Percentiles rank a stretch among this genome's conserved stretches.
Conservation (phyloP, 92 coral and sea anemone genomes). For the Phenganax stokvisi region DNA sequence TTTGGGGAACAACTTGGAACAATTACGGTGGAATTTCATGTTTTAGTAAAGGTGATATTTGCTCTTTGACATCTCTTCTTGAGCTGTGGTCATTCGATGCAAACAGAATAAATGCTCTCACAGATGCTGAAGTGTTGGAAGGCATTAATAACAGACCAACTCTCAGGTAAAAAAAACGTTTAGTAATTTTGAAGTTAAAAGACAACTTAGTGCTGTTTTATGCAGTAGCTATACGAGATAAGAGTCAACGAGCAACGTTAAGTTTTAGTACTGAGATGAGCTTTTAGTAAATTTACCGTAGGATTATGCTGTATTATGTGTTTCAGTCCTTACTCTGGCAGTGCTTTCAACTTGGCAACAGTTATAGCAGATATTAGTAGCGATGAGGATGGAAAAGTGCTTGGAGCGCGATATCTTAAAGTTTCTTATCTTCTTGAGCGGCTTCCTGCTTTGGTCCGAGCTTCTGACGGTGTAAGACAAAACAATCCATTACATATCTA, state of each 20-base stretch:
- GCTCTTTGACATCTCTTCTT: constrained; percentile 56
- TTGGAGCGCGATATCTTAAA: constrained; percentile 28
- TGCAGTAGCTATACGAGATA: background rate
- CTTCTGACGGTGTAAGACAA: constrained; percentile 4
- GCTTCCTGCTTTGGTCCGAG: constrained; percentile 10
- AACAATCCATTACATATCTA: too few species aligned
- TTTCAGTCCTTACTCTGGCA: constrained; percentile 42
- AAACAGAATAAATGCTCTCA: constrained; percentile 51
- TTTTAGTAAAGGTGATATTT: constrained; percentile 65
- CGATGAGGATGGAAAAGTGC: constrained; percentile 32
- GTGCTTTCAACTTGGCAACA: constrained; percentile 41
- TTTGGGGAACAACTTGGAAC: background rate
- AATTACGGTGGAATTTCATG: background rate
- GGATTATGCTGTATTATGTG: background rate
- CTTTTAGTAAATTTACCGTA: too few species aligned
- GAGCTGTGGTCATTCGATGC: constrained; percentile 89
- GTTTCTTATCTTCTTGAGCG: constrained; percentile 30
- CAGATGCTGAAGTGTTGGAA: constrained; percentile 55
- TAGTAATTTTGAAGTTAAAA: constrained; percentile 34
- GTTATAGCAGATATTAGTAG: constrained; percentile 58
- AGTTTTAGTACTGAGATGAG: too few species aligned
- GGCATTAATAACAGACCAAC: constrained; percentile 54
- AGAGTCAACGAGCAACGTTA: too few species aligned
- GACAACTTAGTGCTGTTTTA: background rate
- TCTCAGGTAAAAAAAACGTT: constrained; percentile 46